Evolutionary conservation across 2,888 invertebrate genomes (phyloP).

Genomic region (Phlogophora meticulosa): DNA sequence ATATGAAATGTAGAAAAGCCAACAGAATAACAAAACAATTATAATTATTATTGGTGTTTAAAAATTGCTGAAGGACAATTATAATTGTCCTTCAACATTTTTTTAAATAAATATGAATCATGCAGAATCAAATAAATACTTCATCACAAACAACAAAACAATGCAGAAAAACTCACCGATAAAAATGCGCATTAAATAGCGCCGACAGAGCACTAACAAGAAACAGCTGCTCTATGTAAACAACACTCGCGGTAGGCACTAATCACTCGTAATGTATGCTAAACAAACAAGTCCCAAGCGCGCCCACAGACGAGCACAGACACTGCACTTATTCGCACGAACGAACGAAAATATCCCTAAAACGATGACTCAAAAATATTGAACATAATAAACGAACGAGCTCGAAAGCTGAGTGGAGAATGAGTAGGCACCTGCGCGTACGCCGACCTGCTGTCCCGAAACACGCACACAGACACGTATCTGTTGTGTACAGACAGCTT

Average conservation of each 20-base stretch:
- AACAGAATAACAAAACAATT: too few species aligned
- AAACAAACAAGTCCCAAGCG: not conserved
- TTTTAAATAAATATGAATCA: not conserved
- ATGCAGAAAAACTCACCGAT: constrained; percentile 37
- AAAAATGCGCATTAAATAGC: not conserved
- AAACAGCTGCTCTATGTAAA: constrained; percentile 51
- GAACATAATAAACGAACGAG: constrained; percentile 31
- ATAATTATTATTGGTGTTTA: too few species aligned
- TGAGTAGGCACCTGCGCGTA: constrained; percentile 60
- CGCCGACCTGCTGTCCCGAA: constrained; percentile 56
- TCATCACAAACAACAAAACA: not conserved
- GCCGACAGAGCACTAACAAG: constrained; percentile 1
- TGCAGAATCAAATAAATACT: not conserved
- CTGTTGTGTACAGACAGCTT: constrained; percentile 14
- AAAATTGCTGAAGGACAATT: too few species aligned
- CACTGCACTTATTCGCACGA: constrained; percentile 6
- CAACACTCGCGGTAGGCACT: constrained; percentile 5
- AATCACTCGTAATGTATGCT: not conserved
- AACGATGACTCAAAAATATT: constrained; percentile 22
- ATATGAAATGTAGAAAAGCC: too few species aligned
- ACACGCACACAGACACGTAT: constrained; percentile 51
- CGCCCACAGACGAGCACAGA: not conserved
- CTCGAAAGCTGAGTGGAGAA: constrained; percentile 53
- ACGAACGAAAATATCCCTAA: constrained; percentile 29
- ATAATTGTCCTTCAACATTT: too few species aligned